These are phyloP conservation scores for Poecilia latipinna DNA, from an alignment of 2,113 vertebrate genomes.

Conservation along the genomic window DNA sequence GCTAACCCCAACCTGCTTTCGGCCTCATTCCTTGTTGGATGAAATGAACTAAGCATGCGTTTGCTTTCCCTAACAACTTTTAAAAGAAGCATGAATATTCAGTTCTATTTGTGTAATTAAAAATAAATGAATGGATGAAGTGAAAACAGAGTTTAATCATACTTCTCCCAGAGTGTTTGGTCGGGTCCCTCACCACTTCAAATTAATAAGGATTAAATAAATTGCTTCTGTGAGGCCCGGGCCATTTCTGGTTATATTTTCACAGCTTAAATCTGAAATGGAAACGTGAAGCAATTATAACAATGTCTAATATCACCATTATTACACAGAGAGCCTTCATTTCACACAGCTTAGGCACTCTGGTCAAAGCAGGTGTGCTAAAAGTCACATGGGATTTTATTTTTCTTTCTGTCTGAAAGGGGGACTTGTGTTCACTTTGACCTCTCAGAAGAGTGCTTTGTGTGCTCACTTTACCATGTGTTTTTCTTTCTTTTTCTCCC, in stretches of 20 bases:
- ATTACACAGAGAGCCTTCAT: conserved; percentile 57
- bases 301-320: conserved; percentile 59
- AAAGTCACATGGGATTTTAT: conserved; percentile 67
- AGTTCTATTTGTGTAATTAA: conserved; percentile 31
- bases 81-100: conserved; percentile 2
- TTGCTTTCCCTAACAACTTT: conserved; percentile 26
- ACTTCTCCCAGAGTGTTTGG: background rate
- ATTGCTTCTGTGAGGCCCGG: conserved; percentile 23
- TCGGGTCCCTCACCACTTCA: conserved; percentile 36
- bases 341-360: conserved; percentile 56
- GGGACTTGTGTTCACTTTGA: conserved; percentile 63
- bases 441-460: conserved; percentile 64
- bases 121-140: conserved; percentile 16
- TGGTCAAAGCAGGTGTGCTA: conserved; percentile 53
- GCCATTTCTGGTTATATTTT: conserved; percentile 50
- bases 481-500: conserved; percentile 1
- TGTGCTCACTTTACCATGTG: conserved; percentile 55
- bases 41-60: conserved; percentile 42
- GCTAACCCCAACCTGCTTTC: conserved; percentile 59
- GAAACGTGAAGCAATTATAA: conserved; percentile 67
- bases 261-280: conserved; percentile 59
- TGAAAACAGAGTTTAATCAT: conserved; percentile 5
- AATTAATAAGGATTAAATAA: conserved; percentile 56
- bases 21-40: conserved; percentile 29
- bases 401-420: conserved; percentile 62